Evolutionary conservation across 2,888 invertebrate species (phyloP), one percentile per base, ranked within the genome.

Genomic region (Myopa tessellatipennis): DNA sequence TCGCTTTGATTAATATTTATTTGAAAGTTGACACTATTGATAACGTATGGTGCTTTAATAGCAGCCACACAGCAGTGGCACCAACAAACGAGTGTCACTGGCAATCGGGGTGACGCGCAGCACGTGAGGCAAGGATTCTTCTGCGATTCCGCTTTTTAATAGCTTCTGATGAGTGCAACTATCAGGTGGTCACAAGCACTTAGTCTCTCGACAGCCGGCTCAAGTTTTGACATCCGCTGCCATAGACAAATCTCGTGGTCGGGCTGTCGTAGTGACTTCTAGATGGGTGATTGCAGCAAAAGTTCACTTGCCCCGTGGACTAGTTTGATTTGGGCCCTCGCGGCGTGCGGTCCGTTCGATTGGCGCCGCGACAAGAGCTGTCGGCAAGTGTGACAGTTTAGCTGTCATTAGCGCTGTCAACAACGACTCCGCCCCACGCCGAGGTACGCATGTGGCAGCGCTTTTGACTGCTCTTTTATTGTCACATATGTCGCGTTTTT

Each of bases 11-110:
- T 75, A 45, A 60, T 60, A 40, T 45, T 50, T 55, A 61, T 70
- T 69, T 69, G 69, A 76, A 76, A 69, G 76, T 69, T 70, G 76
- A 69, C 76, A 76, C 61, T 69, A 76, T 69, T 60, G 69, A 69
- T 50, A 70, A 69, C 69, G 76, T 76, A 76, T 76, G 69, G 58
- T 61, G 12, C 18, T 69, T 69, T 69, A 75, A 75, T 75, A 36
- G 60, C 68, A 75, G 36, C 50, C 5, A 52, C 36, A 60, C 12
- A 55, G 10, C 10, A 55, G 55, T 40, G n/a, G n/a, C n/a, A n/a
- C n/a, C 26, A 26, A 26, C 50, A 50, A 50, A 26, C 18, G 50
- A 52, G 26, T 69, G 69, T 52, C 71, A 67, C 10, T 36, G 74
- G 10, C 58, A 60, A 40, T 69, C 18, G 61, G 69, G 58, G 60